Evolutionary conservation across 2,888 invertebrate species (phyloP).

Genomic region (Rhodophaea formosa): DNA sequence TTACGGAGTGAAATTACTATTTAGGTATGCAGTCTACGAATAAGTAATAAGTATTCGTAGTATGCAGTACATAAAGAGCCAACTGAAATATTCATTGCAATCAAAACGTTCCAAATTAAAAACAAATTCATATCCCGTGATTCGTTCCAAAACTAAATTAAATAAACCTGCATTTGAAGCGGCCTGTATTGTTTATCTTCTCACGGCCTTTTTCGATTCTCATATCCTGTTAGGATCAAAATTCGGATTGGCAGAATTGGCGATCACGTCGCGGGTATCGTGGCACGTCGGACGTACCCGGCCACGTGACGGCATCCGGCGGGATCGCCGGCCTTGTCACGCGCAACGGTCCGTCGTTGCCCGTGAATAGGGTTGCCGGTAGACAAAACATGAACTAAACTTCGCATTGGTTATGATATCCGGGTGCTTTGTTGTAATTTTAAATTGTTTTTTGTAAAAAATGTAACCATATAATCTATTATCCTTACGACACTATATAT

Average conservation of each 20-base stretch:
- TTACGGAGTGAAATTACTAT: no score
- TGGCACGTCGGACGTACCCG: constrained; percentile 57
- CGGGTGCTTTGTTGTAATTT: not conserved
- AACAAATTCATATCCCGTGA: not conserved
- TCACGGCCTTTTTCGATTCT: constrained; percentile 2
- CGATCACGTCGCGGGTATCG: constrained; percentile 31
- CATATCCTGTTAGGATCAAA: constrained; percentile 17
- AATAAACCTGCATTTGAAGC: not conserved
- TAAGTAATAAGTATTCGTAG: no score
- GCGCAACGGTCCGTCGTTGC: constrained; percentile 52
- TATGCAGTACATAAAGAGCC: not conserved
- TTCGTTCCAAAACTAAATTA: not conserved
- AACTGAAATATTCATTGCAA: not conserved
- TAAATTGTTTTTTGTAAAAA: not conserved
- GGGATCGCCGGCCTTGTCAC: constrained; percentile 46
- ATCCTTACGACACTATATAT: no score
- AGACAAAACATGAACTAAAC: constrained; percentile 15
- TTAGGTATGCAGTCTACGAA: no score
- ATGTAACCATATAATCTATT: no score
- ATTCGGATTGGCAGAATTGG: constrained; percentile 14
- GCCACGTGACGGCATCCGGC: constrained; percentile 66
- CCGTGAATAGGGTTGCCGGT: constrained; percentile 12
- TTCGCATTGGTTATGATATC: constrained; percentile 2
- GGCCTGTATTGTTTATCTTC: constrained; percentile 1
- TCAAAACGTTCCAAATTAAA: not conserved